Conservation (phyloP, 2,797 vertebrate species). For the Loriculus beryllinus region DNA sequence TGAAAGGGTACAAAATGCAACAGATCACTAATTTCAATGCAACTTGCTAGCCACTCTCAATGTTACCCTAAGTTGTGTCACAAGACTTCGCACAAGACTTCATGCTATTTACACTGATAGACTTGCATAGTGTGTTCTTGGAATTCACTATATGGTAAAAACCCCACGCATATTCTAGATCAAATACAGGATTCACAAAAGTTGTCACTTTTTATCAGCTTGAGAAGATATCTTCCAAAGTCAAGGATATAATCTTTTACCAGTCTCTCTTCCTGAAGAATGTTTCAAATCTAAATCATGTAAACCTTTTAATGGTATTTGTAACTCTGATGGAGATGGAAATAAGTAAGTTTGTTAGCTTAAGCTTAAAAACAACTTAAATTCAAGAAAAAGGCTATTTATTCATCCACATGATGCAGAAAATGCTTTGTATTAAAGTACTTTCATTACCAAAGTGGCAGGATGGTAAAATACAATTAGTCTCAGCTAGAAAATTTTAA, state of each 20-base stretch:
- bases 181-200: background rate
- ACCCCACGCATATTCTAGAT: background rate
- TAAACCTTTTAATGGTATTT: background rate
- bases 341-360: slow-evolving; percentile 21
- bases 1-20: background rate
- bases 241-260: background rate
- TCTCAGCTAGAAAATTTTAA: slow-evolving; percentile 38
- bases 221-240: slow-evolving; percentile 7
- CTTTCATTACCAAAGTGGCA: slow-evolving; percentile 39
- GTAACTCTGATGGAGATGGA: background rate
- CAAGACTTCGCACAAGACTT: background rate
- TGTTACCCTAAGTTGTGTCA: background rate
- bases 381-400: slow-evolving; percentile 32
- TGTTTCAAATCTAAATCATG: background rate
- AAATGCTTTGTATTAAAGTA: slow-evolving; percentile 58
- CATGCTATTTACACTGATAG: background rate
- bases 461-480: slow-evolving; percentile 57
- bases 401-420: slow-evolving; percentile 29
- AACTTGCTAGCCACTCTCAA: background rate
- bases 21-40: background rate
- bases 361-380: slow-evolving; percentile 34
- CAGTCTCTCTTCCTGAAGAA: background rate
- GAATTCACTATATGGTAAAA: background rate
- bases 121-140: background rate
- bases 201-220: background rate